These are phyloP conservation scores for Stenolophus ochropezus DNA, from an alignment of 2,888 invertebrate genomes.

Conservation along the genomic window DNA sequence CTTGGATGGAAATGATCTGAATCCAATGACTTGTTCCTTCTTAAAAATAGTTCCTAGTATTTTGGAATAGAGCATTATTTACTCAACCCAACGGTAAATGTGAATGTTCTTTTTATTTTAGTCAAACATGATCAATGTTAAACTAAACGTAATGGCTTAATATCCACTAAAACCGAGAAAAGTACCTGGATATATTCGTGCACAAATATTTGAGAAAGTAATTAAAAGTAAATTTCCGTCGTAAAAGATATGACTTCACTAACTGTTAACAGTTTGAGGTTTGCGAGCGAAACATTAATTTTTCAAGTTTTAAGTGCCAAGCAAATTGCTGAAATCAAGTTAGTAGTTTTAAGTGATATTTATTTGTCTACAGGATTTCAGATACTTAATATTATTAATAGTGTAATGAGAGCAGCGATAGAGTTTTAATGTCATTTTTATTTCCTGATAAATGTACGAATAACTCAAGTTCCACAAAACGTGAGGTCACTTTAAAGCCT, in stretches of 20 bases:
- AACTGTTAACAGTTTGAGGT: constrained; percentile 16
- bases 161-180: not conserved
- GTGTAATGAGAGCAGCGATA: constrained; percentile 1
- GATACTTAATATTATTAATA: constrained; percentile 27
- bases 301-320: constrained; percentile 41
- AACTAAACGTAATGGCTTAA: not conserved
- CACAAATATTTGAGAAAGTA: constrained; percentile 36
- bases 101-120: not conserved
- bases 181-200: not conserved
- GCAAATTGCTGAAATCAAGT: constrained; percentile 41
- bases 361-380: constrained; percentile 41
- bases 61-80: not conserved
- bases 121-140: not conserved
- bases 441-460: not conserved
- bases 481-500: not conserved
- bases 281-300: constrained; percentile 30
- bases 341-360: constrained; percentile 40
- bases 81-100: not conserved
- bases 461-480: not conserved
- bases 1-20: too few relatives aligned
- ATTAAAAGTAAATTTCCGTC: constrained; percentile 33
- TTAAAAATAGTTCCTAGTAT: too few relatives aligned
- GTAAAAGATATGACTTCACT: constrained; percentile 30
- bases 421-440: constrained; percentile 2
- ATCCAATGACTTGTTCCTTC: too few relatives aligned